These are phyloP conservation scores for Spheniscus mendiculus DNA, from an alignment of 2,113 vertebrate species.

Conservation along the genomic window DNA sequence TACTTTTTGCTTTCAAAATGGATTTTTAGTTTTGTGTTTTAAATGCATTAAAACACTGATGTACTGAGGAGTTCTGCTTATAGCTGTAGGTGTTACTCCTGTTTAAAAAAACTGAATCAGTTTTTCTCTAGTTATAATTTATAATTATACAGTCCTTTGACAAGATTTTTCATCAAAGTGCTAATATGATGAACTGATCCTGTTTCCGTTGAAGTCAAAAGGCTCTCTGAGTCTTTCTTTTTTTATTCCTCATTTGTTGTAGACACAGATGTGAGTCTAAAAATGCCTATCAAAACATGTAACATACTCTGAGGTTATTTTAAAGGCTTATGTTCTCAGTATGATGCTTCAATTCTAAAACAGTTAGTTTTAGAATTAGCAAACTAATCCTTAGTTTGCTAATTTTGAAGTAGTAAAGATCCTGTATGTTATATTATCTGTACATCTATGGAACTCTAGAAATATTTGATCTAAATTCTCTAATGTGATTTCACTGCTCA, in stretches of 20 bases:
- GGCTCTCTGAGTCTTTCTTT: not conserved
- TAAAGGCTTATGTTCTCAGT: not conserved
- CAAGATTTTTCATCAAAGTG: not conserved
- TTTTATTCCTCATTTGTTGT: not conserved
- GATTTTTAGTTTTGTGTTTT: not conserved
- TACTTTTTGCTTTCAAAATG: not conserved
- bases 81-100: not conserved
- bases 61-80: not conserved
- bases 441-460: not conserved
- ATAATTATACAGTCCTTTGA: not conserved
- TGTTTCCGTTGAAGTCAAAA: not conserved
- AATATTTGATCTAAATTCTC: not conserved
- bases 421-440: not conserved
- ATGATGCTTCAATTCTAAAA: not conserved
- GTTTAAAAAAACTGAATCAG: fast-evolving
- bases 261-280: not conserved
- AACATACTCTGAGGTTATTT: not conserved
- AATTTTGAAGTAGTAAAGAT: not conserved
- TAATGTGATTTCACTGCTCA: not conserved
- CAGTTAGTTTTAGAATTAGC: too few relatives aligned
- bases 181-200: not conserved
- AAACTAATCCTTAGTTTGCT: not conserved
- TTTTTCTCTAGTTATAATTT: not conserved
- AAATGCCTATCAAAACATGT: not conserved
- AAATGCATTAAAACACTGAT: not conserved